phyloP scores from a whole-genome alignment of 2,797 vertebrate species.

The Spatula versicolor region DNA sequence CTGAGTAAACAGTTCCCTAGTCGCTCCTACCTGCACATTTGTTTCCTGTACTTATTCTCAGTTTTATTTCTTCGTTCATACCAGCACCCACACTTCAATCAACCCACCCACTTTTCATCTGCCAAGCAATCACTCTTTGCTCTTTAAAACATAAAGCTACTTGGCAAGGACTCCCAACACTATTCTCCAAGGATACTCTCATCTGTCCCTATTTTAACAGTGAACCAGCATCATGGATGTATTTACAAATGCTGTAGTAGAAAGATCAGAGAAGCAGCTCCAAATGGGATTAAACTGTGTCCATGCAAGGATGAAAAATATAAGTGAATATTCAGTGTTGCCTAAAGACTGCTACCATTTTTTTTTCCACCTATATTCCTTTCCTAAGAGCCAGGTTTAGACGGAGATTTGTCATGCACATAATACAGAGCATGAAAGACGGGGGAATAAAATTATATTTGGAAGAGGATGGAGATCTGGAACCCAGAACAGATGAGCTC shows the following conservation, averaged over 20 bases:
- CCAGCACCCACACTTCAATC: constrained; percentile 39
- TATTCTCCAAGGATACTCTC: not conserved
- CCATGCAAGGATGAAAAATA: not conserved
- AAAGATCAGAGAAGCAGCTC: constrained; percentile 10
- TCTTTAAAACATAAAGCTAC: not conserved
- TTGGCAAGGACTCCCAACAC: not conserved
- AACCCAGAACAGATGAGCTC: not conserved
- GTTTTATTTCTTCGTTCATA: constrained; percentile 49
- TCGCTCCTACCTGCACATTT: constrained; percentile 20
- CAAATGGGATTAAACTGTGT: not conserved
- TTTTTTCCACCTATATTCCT: not conserved
- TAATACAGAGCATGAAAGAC: not conserved
- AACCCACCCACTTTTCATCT: constrained; percentile 64
- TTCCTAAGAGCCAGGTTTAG: not conserved
- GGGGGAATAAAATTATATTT: not conserved
- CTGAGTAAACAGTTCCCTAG: constrained; percentile 24
- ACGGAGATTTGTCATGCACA: not conserved
- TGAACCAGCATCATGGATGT: not conserved
- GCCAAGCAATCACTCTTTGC: not conserved
- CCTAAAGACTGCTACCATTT: not conserved
- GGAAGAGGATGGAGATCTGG: not conserved
- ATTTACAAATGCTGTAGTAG: constrained; percentile 46
- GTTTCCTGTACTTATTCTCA: constrained; percentile 62
- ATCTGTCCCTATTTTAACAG: not conserved
- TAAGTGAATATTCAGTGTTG: not conserved